Base-by-base conservation (phyloP, 2,888 invertebrate genomes). In the Drosophila neotestacea region DNA sequence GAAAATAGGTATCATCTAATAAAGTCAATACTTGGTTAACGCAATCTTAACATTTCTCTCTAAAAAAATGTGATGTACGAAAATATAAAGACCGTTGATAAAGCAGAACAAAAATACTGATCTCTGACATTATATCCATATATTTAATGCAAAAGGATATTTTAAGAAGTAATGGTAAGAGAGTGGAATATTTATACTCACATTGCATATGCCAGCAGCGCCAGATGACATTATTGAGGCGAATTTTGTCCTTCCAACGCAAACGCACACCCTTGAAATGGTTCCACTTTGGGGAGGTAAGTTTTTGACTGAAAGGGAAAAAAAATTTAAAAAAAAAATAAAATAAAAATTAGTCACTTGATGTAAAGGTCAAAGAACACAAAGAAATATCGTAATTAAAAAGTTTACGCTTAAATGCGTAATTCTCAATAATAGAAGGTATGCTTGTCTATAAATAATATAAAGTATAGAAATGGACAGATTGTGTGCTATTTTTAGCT, bases 201-300 rank as follows among this genome's bases (percentile, higher is more conserved):
- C 97, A 99, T 93, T 99, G 99, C 97, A 99, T 97, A 93, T 99
- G 98, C 98, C 99, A 99, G 93, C 99, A 99, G 92, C 99, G 95
- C 99, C 99, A 99, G 91, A 99, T 99, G 85, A 99, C 98, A 93
- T 99, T 99, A 95, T 99, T 99, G 89, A 99, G 94, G 85, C 99
- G 95, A 91, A 99, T 99, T 94, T 99, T 98, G 94, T 99, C 99
- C 93, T 99, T 99, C 97, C 99, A 98, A 89, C 97, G 95, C 76
- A 99, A 94, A 90, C 98, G 96, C 90, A 99, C 96, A 78, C 99
- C 99, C 94, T 99, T 98, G 94, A 99, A 99, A 91, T 98, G 96
- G 94, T 99, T 99, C 99, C 99, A 99, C 95, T 99, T 99, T 75
- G 99, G 99, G 77, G 99, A 99, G 69, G 99, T 99, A 93, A 99